Evolutionary conservation across 2,113 vertebrate genomes (phyloP).

Genomic region (pig (Sus scrofa)): T2T-Sscrofa CM000819.6:41215501-41216000

Average conservation of each 20-base stretch:
- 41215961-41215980: background rate
- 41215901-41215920: background rate
- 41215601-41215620: background rate
- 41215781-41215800: background rate
- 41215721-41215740: background rate
- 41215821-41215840: background rate
- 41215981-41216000: no score
- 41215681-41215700: conserved; percentile 34
- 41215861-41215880: background rate
- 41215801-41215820: background rate
- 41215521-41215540: no score
- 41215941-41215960: background rate
- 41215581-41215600: background rate
- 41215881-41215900: background rate
- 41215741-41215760: conserved; percentile 14
- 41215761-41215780: conserved; percentile 49
- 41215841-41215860: background rate
- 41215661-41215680: background rate
- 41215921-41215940: background rate
- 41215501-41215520: no score
- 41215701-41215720: background rate
- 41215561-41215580: background rate
- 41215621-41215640: background rate
- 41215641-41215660: background rate
- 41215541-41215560: background rate